Evolutionary conservation across 1,140 invertebrate species (phyloP).

Genomic region (Drosophila quadrilineata): DNA sequence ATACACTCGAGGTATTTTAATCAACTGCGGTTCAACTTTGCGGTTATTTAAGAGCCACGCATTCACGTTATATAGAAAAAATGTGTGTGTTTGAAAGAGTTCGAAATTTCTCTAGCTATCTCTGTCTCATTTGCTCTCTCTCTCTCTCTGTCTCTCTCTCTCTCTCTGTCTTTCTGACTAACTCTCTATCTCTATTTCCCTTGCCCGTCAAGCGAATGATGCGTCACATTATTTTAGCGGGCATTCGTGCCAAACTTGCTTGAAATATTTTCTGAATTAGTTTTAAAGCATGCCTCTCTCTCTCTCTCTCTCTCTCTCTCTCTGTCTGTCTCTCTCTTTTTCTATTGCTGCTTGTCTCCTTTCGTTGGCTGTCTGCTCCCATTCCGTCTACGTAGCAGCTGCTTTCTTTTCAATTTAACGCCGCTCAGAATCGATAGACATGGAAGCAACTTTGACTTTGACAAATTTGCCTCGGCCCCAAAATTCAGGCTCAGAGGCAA

Average conservation of each 20-base stretch:
- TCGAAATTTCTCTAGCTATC: not conserved
- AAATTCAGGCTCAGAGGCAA: constrained; percentile 5
- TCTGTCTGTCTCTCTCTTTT: not conserved
- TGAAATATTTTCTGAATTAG: constrained; percentile 36
- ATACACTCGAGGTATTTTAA: constrained; percentile 36
- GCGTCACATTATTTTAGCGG: constrained; percentile 38
- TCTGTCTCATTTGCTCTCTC: not conserved
- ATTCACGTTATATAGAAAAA: not conserved
- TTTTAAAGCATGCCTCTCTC: constrained; percentile 37
- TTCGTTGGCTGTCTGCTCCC: constrained; percentile 5
- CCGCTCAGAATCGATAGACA: constrained; percentile 47
- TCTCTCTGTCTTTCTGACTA: not conserved
- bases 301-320: not conserved
- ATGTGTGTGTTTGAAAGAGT: not conserved
- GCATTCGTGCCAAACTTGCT: constrained; percentile 23
- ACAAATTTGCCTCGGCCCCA: constrained; percentile 45
- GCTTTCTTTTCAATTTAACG: constrained; percentile 37
- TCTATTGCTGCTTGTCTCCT: not conserved
- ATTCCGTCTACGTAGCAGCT: constrained; percentile 5
- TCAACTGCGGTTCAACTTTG: constrained; percentile 30
- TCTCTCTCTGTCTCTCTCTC: not conserved
- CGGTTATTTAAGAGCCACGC: constrained; percentile 37
- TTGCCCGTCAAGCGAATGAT: constrained; percentile 15
- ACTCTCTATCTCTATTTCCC: not conserved
- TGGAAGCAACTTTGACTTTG: constrained; percentile 50